phyloP scores from a whole-genome alignment of 2,797 vertebrate genomes.

The Avahi laniger region DNA sequence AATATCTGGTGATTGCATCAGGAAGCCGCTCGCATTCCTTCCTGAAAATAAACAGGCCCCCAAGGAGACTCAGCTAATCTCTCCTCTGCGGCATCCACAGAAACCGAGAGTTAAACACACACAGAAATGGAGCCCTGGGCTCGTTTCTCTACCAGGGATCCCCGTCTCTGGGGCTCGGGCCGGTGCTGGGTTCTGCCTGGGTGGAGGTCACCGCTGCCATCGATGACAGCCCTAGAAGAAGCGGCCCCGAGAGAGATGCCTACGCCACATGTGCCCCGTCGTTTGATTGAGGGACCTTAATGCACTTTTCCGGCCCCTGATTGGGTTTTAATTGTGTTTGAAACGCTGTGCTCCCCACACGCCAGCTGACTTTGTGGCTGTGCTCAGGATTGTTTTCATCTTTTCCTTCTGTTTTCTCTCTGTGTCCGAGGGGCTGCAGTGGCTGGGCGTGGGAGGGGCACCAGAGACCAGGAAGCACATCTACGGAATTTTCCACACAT shows the following conservation, averaged over 20 bases:
- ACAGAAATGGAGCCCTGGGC: neutral
- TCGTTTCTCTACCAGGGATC: neutral
- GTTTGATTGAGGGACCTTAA: neutral
- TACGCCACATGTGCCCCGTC: neutral
- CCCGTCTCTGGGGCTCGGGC: neutral
- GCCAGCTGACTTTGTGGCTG: neutral
- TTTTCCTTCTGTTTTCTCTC: neutral
- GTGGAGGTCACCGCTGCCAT: neutral
- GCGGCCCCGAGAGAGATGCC: constrained; percentile 19
- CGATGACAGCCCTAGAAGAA: constrained; percentile 1
- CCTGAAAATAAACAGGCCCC: neutral
- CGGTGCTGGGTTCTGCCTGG: accelerated
- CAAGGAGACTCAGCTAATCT: neutral
- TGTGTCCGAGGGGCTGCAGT: neutral
- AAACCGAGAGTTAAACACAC: neutral
- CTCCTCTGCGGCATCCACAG: neutral
- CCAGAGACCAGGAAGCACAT: neutral
- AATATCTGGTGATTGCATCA: neutral
- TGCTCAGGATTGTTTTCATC: neutral
- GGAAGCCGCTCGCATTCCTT: neutral
- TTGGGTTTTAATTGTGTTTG: constrained; percentile 65
- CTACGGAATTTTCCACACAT: neutral
- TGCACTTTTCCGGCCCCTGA: constrained; percentile 47
- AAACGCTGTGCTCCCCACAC: constrained; percentile 14
- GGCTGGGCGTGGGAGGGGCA: neutral